Percentiles rank a stretch among this genome's conserved stretches.
These are phyloP conservation scores for Nymphalis urticae DNA, from an alignment of 2,888 invertebrate genomes.

Conservation along the genomic window DNA sequence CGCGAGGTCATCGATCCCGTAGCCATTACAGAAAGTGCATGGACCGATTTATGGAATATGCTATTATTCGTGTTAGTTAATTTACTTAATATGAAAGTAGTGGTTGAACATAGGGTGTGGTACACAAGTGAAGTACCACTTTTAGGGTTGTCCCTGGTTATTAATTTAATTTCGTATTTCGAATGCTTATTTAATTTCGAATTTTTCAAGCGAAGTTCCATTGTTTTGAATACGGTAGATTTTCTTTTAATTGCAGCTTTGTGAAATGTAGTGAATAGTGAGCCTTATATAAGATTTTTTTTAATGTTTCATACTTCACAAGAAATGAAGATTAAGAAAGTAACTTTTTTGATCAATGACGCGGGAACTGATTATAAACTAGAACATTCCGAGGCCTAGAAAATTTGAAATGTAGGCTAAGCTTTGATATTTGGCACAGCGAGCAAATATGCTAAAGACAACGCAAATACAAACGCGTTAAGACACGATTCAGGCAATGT, in stretches of 20 bases:
- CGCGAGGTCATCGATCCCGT: constrained; percentile 38
- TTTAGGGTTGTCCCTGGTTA: constrained; percentile 14
- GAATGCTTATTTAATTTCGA: background rate
- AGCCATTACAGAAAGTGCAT: constrained; percentile 47
- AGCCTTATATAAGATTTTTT: too few species aligned
- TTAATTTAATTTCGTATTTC: background rate
- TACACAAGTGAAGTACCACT: background rate
- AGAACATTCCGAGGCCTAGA: constrained; percentile 14
- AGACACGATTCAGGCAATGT: constrained; percentile 17
- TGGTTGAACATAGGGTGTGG: constrained; percentile 27
- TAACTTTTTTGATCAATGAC: background rate
- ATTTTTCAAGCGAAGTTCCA: background rate
- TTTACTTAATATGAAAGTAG: constrained; percentile 16
- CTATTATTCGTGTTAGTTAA: constrained; percentile 58
- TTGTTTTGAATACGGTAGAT: background rate
- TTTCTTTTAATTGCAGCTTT: too few species aligned
- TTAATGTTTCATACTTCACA: too few species aligned
- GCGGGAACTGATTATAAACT: background rate
- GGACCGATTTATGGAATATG: constrained; percentile 53
- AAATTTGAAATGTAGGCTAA: constrained; percentile 18
- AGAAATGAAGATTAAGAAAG: background rate
- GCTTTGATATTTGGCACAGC: constrained; percentile 8
- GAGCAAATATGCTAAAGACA: constrained; percentile 8
- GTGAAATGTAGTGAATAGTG: too few species aligned
- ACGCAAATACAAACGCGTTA: constrained; percentile 6